Conservation (phyloP, 2,113 vertebrate genomes). For the Cochlearius cochlearius region DNA sequence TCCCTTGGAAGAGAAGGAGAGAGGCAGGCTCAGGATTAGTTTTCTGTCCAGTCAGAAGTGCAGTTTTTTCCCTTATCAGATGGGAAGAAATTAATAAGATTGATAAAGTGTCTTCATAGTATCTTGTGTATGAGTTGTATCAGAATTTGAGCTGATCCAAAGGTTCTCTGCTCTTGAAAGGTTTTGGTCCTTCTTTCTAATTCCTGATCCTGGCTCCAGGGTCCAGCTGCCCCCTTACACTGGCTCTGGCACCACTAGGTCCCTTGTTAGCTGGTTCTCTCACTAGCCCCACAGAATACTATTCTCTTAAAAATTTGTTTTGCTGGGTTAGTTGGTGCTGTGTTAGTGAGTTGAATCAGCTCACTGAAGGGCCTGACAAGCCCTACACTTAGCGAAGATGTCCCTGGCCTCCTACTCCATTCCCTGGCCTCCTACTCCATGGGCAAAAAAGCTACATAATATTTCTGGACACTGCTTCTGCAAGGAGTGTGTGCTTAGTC, state of each 20-base stretch:
- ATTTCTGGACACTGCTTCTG: background rate
- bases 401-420: background rate
- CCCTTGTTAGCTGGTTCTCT: background rate
- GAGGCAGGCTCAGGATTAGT: background rate
- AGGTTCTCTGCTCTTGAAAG: background rate
- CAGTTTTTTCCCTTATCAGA: background rate
- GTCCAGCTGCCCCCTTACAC: fast-evolving
- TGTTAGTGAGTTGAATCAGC: background rate
- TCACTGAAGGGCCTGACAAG: background rate
- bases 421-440: no score
- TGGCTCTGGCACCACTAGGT: background rate
- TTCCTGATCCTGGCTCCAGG: background rate
- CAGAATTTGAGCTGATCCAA: background rate
- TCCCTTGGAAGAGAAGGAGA: background rate
- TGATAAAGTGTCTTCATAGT: background rate
- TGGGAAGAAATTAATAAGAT: background rate
- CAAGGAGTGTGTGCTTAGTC: fast-evolving
- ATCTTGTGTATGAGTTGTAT: background rate
- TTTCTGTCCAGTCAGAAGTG: slow-evolving; percentile 11
- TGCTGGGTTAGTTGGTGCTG: background rate
- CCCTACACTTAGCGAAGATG: background rate
- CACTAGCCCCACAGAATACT: background rate
- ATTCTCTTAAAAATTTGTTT: background rate
- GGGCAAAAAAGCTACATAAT: background rate
- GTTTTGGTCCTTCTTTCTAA: background rate